A percentile compares a stretch with the other conserved stretches of the same genome.
phyloP scores from a whole-genome alignment of 1,140 invertebrate species.

The Pantala flavescens region DNA sequence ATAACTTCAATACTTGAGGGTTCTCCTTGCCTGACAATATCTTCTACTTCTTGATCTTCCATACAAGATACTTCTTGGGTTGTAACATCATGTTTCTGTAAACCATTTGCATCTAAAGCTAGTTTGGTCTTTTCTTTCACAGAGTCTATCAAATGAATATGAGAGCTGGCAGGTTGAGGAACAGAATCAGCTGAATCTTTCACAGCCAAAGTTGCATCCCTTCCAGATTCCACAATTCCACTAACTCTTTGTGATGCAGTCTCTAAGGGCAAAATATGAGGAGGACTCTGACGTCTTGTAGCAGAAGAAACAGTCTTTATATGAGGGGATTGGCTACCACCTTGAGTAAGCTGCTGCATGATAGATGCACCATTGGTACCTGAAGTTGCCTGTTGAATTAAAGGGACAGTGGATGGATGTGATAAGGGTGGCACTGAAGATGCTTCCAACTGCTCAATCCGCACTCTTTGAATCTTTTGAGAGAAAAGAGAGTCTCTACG shows the following conservation, averaged over 20 bases:
- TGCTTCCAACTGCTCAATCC: constrained; percentile 30
- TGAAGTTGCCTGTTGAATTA: neutral
- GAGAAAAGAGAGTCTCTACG: constrained; percentile 27
- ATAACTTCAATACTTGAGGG: constrained; percentile 15
- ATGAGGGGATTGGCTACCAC: too few relatives aligned
- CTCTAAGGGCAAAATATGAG: neutral
- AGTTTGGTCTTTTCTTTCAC: neutral
- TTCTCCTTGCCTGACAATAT: constrained; percentile 28
- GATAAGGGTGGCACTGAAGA: neutral
- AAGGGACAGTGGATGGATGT: neutral
- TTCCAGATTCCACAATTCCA: neutral
- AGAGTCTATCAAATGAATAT: neutral
- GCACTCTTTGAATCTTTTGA: constrained; percentile 37
- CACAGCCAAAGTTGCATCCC: neutral
- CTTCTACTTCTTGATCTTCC: constrained; percentile 43
- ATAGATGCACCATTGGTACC: neutral
- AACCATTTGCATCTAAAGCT: neutral
- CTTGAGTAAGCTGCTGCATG: too few relatives aligned
- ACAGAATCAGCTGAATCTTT: neutral
- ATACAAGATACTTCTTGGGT: constrained; percentile 32
- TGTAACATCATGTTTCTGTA: constrained; percentile 23
- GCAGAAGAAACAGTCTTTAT: too few relatives aligned
- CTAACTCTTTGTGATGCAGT: neutral
- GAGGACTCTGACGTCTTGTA: neutral
- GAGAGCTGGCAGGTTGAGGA: neutral